Percentiles rank a stretch among this genome's conserved stretches.
Conservation (phyloP, 2,888 invertebrate genomes). For the Agapostemon virescens region DNA sequence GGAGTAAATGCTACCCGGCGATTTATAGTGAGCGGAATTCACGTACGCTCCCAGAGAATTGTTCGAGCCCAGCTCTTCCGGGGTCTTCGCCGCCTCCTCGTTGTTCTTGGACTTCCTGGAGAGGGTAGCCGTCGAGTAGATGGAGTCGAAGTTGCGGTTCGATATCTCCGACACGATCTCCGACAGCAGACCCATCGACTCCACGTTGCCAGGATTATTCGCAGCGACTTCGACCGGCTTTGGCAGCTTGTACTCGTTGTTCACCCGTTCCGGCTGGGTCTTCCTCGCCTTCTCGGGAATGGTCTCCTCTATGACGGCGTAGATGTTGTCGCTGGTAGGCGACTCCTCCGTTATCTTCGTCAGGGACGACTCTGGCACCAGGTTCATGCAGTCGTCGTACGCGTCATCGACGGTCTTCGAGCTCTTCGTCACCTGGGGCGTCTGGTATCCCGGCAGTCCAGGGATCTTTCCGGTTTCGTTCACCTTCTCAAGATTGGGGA, state of each 20-base stretch:
- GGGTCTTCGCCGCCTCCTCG: slow-evolving; percentile 64
- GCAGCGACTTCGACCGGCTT: slow-evolving; percentile 81
- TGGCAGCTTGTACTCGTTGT: slow-evolving; percentile 80
- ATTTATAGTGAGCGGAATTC: slow-evolving; percentile 82
- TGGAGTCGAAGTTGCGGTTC: slow-evolving; percentile 91
- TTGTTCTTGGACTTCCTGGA: slow-evolving; percentile 84
- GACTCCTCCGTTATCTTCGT: slow-evolving; percentile 85
- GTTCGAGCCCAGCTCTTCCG: slow-evolving; percentile 68
- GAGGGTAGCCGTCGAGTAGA: slow-evolving; percentile 90
- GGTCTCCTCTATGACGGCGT: slow-evolving; percentile 92
- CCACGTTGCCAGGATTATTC: slow-evolving; percentile 77
- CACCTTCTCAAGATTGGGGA: slow-evolving; percentile 74
- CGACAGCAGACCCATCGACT: slow-evolving; percentile 89
- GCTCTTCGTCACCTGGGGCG: slow-evolving; percentile 80
- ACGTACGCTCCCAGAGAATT: slow-evolving; percentile 83
- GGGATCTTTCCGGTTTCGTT: slow-evolving; percentile 77
- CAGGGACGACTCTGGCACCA: slow-evolving; percentile 83
- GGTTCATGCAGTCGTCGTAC: slow-evolving; percentile 90
- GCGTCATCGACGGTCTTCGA: slow-evolving; percentile 80
- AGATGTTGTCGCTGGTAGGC: slow-evolving; percentile 87
- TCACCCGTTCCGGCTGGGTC: slow-evolving; percentile 65
- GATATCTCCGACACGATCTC: slow-evolving; percentile 95
- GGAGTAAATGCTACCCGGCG: slow-evolving; percentile 84
- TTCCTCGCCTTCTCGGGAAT: slow-evolving; percentile 81
- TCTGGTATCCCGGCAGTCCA: slow-evolving; percentile 83